A percentile compares a stretch with the other conserved stretches of the same genome.
Conservation (phyloP, 2,888 invertebrate genomes). For the Meandrusa payeni region DNA sequence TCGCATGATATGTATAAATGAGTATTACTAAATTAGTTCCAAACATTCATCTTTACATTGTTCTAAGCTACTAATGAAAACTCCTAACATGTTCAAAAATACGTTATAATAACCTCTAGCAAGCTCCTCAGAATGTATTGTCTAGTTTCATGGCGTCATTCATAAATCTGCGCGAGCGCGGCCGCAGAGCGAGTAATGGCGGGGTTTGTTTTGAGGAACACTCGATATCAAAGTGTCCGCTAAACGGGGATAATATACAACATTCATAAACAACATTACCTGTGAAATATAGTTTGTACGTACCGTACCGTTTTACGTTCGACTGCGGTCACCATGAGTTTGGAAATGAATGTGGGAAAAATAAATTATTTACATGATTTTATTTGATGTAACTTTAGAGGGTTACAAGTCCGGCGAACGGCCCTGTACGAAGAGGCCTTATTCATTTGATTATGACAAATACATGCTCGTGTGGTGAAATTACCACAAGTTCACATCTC, state of each 20-base stretch:
- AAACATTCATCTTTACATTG: no score
- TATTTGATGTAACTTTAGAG: not conserved
- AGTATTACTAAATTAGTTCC: no score
- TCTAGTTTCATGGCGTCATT: not conserved
- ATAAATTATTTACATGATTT: not conserved
- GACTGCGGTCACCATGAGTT: conserved; percentile 41
- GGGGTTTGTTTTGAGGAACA: conserved; percentile 26
- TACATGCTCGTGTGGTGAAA: no score
- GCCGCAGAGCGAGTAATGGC: not conserved
- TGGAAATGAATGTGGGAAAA: not conserved
- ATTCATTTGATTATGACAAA: no score
- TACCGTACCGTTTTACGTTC: conserved; percentile 44
- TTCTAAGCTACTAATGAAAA: no score
- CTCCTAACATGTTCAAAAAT: no score
- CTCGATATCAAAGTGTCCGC: conserved; percentile 36
- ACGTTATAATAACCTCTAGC: no score
- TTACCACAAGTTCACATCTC: no score
- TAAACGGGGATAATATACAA: conserved; percentile 41
- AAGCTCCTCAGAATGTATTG: no score
- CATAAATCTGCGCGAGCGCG: conserved; percentile 1
- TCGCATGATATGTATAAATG: no score
- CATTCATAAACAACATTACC: conserved; percentile 63
- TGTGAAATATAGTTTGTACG: conserved; percentile 62
- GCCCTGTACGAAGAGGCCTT: no score
- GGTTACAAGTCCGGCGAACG: no score